These are phyloP conservation scores for Amphipyra tragopoginis DNA, from an alignment of 2,888 invertebrate genomes.

Conservation along the genomic window DNA sequence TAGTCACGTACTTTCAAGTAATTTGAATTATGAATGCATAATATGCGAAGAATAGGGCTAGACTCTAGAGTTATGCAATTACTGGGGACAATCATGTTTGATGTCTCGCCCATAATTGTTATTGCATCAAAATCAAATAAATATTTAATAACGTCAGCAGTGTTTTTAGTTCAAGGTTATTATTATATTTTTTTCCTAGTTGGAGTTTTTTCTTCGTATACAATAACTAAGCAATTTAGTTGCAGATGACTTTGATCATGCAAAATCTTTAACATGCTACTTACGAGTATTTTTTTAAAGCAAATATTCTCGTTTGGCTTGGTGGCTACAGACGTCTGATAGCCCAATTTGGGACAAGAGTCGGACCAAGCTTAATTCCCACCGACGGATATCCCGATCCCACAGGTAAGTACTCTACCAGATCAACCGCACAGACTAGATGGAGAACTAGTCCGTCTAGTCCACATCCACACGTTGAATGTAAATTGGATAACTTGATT, in stretches of 20 bases:
- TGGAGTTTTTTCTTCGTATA: constrained; percentile 12
- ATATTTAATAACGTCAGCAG: constrained; percentile 27
- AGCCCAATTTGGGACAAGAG: too few species aligned
- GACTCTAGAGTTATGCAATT: constrained; percentile 68
- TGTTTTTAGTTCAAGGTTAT: constrained; percentile 15
- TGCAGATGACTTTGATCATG: neutral
- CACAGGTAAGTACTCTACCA: neutral
- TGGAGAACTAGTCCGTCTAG: too few species aligned
- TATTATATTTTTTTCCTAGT: constrained; percentile 23
- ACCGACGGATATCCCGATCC: neutral
- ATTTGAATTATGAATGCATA: constrained; percentile 76
- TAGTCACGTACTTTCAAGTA: constrained; percentile 62
- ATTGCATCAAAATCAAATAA: constrained; percentile 41
- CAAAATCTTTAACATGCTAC: neutral
- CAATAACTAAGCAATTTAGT: neutral
- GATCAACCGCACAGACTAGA: too few species aligned
- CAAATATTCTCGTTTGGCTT: neutral
- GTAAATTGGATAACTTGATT: constrained; percentile 1
- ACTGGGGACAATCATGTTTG: constrained; percentile 54
- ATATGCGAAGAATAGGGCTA: constrained; percentile 61
- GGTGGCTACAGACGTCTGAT: too few species aligned
- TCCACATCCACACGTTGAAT: neutral
- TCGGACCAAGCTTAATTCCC: too few species aligned
- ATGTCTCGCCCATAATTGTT: constrained; percentile 43
- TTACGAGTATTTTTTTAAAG: neutral